These are phyloP conservation scores for Lithosia quadra DNA, from an alignment of 2,888 invertebrate species.

Conservation along the genomic window DNA sequence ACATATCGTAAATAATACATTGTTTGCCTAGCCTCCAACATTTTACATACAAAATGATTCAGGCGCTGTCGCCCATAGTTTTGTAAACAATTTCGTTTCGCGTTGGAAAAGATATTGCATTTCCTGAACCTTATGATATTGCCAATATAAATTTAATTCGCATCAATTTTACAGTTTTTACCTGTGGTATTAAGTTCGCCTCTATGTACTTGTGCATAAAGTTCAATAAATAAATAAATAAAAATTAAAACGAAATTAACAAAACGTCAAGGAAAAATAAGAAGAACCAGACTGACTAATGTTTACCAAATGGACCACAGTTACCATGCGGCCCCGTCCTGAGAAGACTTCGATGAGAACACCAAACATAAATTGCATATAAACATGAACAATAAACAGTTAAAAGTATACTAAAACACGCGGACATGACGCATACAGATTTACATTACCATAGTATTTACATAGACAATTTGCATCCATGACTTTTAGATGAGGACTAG, in stretches of 20 bases:
- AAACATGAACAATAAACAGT: background rate
- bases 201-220: too few species aligned
- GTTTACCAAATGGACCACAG: background rate
- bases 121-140: too few species aligned
- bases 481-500: background rate
- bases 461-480: background rate
- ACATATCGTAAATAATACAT: background rate
- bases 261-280: background rate
- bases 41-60: background rate
- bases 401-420: background rate
- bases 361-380: background rate
- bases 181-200: too few species aligned
- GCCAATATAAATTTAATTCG: too few species aligned
- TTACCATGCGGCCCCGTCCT: background rate
- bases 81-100: background rate
- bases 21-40: background rate
- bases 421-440: background rate
- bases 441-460: background rate
- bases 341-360: background rate
- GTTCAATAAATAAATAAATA: too few species aligned
- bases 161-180: too few species aligned
- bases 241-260: background rate
- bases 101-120: too few species aligned
- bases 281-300: background rate
- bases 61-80: background rate